Evolutionary conservation across 2,113 vertebrate species (phyloP), one percentile per base, ranked within the genome.

Genomic region (Tetraodon nigroviridis): DNA sequence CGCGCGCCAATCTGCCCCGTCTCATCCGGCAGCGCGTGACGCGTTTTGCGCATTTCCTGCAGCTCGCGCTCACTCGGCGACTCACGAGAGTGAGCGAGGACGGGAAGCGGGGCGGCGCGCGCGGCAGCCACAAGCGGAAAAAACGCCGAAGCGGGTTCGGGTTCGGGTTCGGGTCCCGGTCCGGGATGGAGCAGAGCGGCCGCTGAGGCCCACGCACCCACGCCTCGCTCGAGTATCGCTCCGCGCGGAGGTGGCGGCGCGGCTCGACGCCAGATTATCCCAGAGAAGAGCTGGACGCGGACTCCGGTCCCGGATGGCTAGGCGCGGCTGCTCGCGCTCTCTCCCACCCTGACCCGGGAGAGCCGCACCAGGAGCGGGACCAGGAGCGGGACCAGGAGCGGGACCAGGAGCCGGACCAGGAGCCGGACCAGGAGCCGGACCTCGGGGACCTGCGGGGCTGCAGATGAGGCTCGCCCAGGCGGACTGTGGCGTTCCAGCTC

Each of bases 31-130:
- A 75, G 78, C 84, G 61, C 61, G 89, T 94, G 95, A 97, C 95
- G 95, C 93, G 93, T 93, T 95, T 95, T 96, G 93, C 94, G 95
- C 95, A 98, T 96, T 96, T 98, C 95, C 95, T 97, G 93, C 93
- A 92, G 87, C 84, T 84, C 75, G 56, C 56, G 64, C 72, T 81
- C 75, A 68, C 78, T 76, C 73, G 47, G 75, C 55, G 78, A 78
- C 80, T 76, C 56, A 76, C 55, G 69, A 79, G n/a, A 19, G 18
- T n/a, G 71, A 22, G 7, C 58, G 62, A 37, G 44, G 73, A 82
- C 69, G 82, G 84, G 80, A 86, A 85, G 68, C 76, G 19, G 73
- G 73, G 76, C 2, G 88, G 89, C 87, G 86, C 88, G 86, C 89
- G 82, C 71, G 51, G 65, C 56, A 88, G 79, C 62, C 88, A 83